Evolutionary conservation across 1,140 invertebrate genomes (phyloP).

Genomic region (Helicoverpa zea): DNA sequence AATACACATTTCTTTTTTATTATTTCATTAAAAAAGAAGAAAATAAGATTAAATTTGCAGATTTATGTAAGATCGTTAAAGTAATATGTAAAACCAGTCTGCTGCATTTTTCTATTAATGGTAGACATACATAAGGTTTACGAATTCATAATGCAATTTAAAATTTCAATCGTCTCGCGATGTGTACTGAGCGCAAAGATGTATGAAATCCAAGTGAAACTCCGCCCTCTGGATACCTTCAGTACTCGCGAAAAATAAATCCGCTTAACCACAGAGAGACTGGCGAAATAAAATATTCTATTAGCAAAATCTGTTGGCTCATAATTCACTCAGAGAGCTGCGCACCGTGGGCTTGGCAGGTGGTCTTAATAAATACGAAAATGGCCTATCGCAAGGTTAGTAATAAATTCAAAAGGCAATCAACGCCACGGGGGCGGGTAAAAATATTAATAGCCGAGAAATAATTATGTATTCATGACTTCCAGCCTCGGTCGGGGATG

Average conservation of each 20-base stretch:
- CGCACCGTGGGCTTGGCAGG: constrained; percentile 76
- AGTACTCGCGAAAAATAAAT: constrained; percentile 56
- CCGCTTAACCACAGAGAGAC: constrained; percentile 67
- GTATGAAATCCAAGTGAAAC: constrained; percentile 1
- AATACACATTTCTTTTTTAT: too few relatives aligned
- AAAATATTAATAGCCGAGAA: constrained; percentile 86
- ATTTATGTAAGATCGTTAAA: too few relatives aligned
- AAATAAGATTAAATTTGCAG: too few relatives aligned
- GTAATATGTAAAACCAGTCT: too few relatives aligned
- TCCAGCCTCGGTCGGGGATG: constrained; percentile 65
- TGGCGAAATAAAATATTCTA: constrained; percentile 85
- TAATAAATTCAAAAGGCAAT: constrained; percentile 87
- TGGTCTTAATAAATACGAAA: constrained; percentile 86
- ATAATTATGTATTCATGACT: constrained; percentile 85
- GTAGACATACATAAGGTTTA: neutral
- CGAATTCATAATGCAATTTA: constrained; percentile 6
- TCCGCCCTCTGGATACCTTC: constrained; percentile 33
- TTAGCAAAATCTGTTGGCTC: constrained; percentile 79
- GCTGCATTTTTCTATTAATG: too few relatives aligned
- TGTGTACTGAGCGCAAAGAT: neutral
- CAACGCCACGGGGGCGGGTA: constrained; percentile 82
- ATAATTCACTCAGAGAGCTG: constrained; percentile 82
- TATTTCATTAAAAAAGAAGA: too few relatives aligned
- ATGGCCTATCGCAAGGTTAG: constrained; percentile 82
- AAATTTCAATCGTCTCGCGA: constrained; percentile 5